Evolutionary conservation across 23 tunicate species (phyloP), one percentile per base, ranked within the genome.

Genomic region (Ascidia mentula): DNA sequence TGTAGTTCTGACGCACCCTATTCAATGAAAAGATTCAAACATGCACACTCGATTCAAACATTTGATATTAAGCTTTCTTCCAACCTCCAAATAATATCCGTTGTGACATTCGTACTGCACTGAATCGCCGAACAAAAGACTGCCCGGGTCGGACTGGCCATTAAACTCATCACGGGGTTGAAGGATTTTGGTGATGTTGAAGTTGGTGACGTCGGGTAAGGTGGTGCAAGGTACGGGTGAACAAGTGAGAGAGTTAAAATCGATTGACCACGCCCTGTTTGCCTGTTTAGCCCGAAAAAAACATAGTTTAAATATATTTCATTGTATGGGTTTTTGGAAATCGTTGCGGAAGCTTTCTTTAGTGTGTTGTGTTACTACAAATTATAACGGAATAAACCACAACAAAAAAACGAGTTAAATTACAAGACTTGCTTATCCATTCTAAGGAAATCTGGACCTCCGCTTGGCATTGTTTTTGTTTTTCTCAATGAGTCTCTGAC

Each of bases 71-170:
- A 45, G 18, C 18, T 45, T 45, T 45, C 17, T 18, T 15, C 18
- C 60, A 45, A 86, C 93, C 36, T 70, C 37, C 80, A 88, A 36
- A 33, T 71, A 46, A 34, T 88, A 88, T 2, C 93, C 93, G 6
- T 40, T 36, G 20, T 78, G 30, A 39, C 93, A 88, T 18, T 18
- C 46, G 75, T 82, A 88, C 28, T 22, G 37, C 18, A 82, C 93
- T 31, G n/a, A n/a, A 53, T 40, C 72, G n/a, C 86, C 86, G 36
- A 30, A 39, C 24, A 53, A 26, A 3, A 9, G 65, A 26, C 65
- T 28, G 15, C 15, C 15, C 28, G 65, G 28, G 24, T 26, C 2
- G 65, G 13, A 26, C 6, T 37, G 26, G 18, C 78, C 46, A 13
- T 36, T 74, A 18, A 36, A 38, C 46, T 24, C 24, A 5, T 37